Evolutionary conservation across 1,140 invertebrate species (phyloP).

Genomic region (Ganaspis sp.): DNA sequence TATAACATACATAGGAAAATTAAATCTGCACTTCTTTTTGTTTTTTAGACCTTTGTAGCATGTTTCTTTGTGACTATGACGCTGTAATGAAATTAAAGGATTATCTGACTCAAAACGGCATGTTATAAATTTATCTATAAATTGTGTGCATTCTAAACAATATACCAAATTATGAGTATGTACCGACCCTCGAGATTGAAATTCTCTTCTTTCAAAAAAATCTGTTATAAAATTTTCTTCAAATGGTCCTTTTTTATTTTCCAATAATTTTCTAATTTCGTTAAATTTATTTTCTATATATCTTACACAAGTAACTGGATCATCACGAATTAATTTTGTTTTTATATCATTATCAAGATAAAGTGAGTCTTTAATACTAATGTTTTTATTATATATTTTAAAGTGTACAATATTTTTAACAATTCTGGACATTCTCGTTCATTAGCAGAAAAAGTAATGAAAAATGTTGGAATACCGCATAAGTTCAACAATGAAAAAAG

Average conservation of each 20-base stretch:
- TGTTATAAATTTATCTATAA: neutral
- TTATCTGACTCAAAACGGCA: neutral
- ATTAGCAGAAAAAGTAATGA: no score
- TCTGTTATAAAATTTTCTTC: slow-evolving; percentile 15
- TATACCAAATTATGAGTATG: slow-evolving; percentile 20
- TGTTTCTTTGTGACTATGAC: neutral
- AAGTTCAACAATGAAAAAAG: no score
- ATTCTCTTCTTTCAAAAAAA: slow-evolving; percentile 20
- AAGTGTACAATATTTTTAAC: no score
- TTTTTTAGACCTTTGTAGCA: slow-evolving; percentile 7
- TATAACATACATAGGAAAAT: no score
- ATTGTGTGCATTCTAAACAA: neutral
- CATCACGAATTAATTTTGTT: no score
- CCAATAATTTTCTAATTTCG: no score
- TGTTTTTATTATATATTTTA: neutral
- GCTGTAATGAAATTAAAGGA: neutral
- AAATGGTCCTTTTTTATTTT: slow-evolving; percentile 32
- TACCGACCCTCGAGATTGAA: slow-evolving; percentile 27
- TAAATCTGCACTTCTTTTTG: neutral
- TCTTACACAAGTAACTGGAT: no score
- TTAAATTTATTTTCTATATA: no score
- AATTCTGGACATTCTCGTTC: no score
- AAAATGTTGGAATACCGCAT: no score
- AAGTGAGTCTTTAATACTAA: no score
- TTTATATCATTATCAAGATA: no score